Conservation (phyloP, 2,888 invertebrate species). For the Molanna angustata region DNA sequence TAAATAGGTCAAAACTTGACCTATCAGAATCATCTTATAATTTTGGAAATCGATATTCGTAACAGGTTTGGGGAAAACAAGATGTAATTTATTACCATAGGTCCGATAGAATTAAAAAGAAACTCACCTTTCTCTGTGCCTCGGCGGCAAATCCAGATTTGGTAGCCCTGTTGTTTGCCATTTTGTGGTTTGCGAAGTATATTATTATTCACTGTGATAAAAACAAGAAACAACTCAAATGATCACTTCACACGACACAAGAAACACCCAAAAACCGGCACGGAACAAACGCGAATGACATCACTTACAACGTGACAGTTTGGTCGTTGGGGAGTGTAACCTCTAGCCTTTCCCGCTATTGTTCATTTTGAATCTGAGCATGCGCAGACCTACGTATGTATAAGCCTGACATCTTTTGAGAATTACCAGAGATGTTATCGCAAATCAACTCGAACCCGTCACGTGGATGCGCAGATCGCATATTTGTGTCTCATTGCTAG, state of each 20-base stretch:
- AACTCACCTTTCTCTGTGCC: conserved; percentile 83
- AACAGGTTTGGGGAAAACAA: conserved; percentile 3
- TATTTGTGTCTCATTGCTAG: no score
- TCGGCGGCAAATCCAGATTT: conserved; percentile 96
- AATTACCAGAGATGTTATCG: background rate
- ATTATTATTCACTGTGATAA: no score
- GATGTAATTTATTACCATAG: no score
- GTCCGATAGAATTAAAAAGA: background rate
- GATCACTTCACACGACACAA: conserved; percentile 17
- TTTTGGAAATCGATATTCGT: conserved; percentile 21
- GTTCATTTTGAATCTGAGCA: conserved; percentile 18
- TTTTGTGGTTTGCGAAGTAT: no score
- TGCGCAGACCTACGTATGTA: conserved; percentile 2
- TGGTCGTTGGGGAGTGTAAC: conserved; percentile 1
- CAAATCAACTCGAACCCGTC: no score
- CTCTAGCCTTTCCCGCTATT: conserved; percentile 19
- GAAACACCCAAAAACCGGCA: conserved; percentile 3
- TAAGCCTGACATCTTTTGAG: background rate
- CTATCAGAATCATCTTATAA: conserved; percentile 14
- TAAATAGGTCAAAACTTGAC: conserved; percentile 27
- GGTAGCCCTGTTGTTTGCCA: conserved; percentile 81
- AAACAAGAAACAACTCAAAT: conserved; percentile 12
- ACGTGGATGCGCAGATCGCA: no score
- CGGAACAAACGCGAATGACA: conserved; percentile 19
- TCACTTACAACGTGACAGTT: conserved; percentile 19